Evolutionary conservation across 1,140 invertebrate genomes (phyloP), one percentile per base, ranked within the genome.

Genomic region (Trichoplusia ni): DNA sequence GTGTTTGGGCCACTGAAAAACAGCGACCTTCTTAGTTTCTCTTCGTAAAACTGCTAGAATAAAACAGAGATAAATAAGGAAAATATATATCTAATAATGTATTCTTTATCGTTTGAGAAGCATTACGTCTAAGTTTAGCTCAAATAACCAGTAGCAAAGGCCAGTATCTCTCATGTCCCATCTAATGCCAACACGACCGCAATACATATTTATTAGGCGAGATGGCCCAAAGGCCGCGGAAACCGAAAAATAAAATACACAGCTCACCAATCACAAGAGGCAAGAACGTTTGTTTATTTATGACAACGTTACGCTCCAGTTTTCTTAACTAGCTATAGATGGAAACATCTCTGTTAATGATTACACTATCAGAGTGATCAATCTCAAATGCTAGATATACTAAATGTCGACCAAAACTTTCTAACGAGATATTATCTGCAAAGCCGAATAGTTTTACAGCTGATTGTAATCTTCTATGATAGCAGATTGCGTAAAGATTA

Each of bases 401-500:
- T n/a, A n/a, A n/a, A n/a, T n/a, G n/a, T n/a, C n/a, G n/a, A n/a
- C n/a, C n/a, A n/a, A n/a, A n/a, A n/a, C n/a, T n/a, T n/a, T n/a
- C n/a, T n/a, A n/a, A n/a, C n/a, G n/a, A n/a, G n/a, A n/a, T n/a
- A n/a, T n/a, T 9, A n/a, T 33, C 29, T 11, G 8, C 1, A 2
- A 33, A 33, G 11, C 29, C 8, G 29, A 31, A 31, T 9, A 0
- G 29, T 31, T n/a, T 31, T n/a, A n/a, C n/a, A n/a, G n/a, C n/a
- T 33, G 29, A 33, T 2, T 29, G 23, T 29, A 1, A 6, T 7
- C 4, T 25, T 4, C 13, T 47, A 47, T 47, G 40, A 19, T 37
- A 40, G 16, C 11, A 27, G 51, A 54, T 54, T 54, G 51, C 51
- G 35, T 38, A 11, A 13, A 54, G 51, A 54, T 54, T 54, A 40